Evolutionary conservation across 1,140 invertebrate genomes (phyloP).

Genomic region (Dufourea novaeangliae): DNA sequence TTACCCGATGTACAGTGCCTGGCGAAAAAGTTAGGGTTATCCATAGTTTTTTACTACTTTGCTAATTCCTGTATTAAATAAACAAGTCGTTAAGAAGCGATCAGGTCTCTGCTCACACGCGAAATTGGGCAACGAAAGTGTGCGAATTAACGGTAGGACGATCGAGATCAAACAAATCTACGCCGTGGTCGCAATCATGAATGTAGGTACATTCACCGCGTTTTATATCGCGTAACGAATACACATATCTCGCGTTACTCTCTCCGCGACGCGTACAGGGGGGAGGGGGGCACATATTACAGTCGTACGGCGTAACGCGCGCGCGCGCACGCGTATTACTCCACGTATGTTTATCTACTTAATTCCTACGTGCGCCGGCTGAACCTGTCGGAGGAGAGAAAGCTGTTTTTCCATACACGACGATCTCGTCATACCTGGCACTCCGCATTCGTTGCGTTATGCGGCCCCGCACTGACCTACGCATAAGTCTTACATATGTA

Average conservation of each 20-base stretch:
- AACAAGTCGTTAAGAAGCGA: not conserved
- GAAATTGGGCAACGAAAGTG: slow-evolving; percentile 37
- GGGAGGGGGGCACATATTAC: not conserved
- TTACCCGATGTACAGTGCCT: too few relatives aligned
- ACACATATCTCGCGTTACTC: slow-evolving; percentile 60
- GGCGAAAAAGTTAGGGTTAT: too few relatives aligned
- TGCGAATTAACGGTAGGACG: slow-evolving; percentile 44
- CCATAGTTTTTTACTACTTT: too few relatives aligned
- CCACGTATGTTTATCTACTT: slow-evolving; percentile 79
- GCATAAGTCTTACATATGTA: slow-evolving; percentile 41
- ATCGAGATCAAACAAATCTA: slow-evolving; percentile 15
- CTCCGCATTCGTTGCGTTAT: slow-evolving; percentile 66
- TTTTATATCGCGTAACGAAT: slow-evolving; percentile 72
- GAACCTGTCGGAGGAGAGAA: slow-evolving; percentile 79
- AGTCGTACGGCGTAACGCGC: slow-evolving; percentile 60
- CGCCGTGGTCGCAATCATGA: slow-evolving; percentile 33
- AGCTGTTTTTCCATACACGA: slow-evolving; percentile 78
- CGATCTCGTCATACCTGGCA: slow-evolving; percentile 72
- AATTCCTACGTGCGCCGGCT: slow-evolving; percentile 76
- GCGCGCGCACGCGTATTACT: slow-evolving; percentile 68
- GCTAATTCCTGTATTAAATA: too few relatives aligned
- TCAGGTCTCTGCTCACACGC: not conserved
- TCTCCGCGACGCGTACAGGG: not conserved
- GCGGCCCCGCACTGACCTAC: slow-evolving; percentile 64
- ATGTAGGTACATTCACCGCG: slow-evolving; percentile 58